Evolutionary conservation across 2,113 vertebrate species (phyloP).

Genomic region (Menidia beryllina): DNA sequence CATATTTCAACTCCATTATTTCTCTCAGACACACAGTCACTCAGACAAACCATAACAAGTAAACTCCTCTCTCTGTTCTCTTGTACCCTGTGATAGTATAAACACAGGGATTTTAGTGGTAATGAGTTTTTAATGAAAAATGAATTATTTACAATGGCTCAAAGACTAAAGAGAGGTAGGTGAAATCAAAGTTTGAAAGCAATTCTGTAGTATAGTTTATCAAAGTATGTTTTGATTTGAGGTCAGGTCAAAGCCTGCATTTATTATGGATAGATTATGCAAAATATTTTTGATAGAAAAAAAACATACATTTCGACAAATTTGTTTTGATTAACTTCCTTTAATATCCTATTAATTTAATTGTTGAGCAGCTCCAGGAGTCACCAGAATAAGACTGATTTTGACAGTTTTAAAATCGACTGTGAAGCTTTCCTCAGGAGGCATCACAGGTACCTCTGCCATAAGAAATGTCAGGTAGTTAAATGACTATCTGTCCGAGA

Average conservation of each 20-base stretch:
- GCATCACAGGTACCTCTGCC: constrained; percentile 37
- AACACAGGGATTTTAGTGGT: constrained; percentile 75
- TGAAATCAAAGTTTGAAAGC: constrained; percentile 80
- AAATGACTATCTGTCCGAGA: constrained; percentile 29
- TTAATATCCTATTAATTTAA: constrained; percentile 15
- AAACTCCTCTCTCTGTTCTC: constrained; percentile 25
- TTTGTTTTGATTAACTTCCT: constrained; percentile 12
- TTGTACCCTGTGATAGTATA: constrained; percentile 70
- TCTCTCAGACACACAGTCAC: background rate
- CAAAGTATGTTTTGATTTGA: constrained; percentile 38
- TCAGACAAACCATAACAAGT: constrained; percentile 12
- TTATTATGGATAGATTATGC: constrained; percentile 13
- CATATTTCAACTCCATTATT: constrained; percentile 76
- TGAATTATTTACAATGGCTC: constrained; percentile 80
- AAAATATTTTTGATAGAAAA: constrained; percentile 8
- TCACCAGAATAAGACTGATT: constrained; percentile 15
- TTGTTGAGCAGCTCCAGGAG: constrained; percentile 23
- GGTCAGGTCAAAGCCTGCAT: constrained; percentile 9
- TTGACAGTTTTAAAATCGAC: constrained; percentile 24
- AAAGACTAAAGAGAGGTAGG: constrained; percentile 71
- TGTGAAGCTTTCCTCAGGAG: constrained; percentile 24
- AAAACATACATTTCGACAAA: constrained; percentile 29
- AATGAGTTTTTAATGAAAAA: constrained; percentile 86
- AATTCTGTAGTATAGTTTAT: constrained; percentile 48
- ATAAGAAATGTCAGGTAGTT: constrained; percentile 38